Conservation (phyloP, 1,140 invertebrate species). For the Drosophila pectinifera region DNA sequence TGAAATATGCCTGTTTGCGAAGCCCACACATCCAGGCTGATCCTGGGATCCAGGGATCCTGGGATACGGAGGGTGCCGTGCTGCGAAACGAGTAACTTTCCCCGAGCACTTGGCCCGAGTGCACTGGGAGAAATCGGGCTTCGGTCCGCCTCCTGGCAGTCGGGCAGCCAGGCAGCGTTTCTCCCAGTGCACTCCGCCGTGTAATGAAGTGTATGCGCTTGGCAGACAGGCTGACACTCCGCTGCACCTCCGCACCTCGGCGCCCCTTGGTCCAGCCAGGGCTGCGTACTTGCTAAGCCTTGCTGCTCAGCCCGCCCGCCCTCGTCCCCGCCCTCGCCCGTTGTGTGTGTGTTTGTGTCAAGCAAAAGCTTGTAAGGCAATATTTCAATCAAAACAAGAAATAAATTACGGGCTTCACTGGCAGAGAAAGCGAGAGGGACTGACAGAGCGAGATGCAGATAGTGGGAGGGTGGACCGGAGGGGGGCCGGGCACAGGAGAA, state of each 20-base stretch:
- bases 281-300: slow-evolving; percentile 73
- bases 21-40: slow-evolving; percentile 32
- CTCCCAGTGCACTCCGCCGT: slow-evolving; percentile 44
- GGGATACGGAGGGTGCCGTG: slow-evolving; percentile 31
- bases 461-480: neutral
- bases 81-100: slow-evolving; percentile 67
- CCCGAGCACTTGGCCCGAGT: slow-evolving; percentile 29
- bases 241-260: neutral
- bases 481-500: slow-evolving; percentile 23
- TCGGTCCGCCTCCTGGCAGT: neutral
- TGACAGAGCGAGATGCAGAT: slow-evolving; percentile 8
- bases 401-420: slow-evolving; percentile 81
- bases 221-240: slow-evolving; percentile 69
- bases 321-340: neutral
- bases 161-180: slow-evolving; percentile 12
- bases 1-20: slow-evolving; percentile 80
- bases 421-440: slow-evolving; percentile 58
- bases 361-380: slow-evolving; percentile 83
- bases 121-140: slow-evolving; percentile 30
- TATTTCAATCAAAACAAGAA: slow-evolving; percentile 84
- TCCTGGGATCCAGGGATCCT: slow-evolving; percentile 30
- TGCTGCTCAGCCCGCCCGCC: slow-evolving; percentile 22
- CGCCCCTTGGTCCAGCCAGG: slow-evolving; percentile 39
- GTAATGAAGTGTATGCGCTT: slow-evolving; percentile 75
- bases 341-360: slow-evolving; percentile 64